Conservation (phyloP, 2,113 vertebrate species). For the Oncorhynchus kisutch region DNA sequence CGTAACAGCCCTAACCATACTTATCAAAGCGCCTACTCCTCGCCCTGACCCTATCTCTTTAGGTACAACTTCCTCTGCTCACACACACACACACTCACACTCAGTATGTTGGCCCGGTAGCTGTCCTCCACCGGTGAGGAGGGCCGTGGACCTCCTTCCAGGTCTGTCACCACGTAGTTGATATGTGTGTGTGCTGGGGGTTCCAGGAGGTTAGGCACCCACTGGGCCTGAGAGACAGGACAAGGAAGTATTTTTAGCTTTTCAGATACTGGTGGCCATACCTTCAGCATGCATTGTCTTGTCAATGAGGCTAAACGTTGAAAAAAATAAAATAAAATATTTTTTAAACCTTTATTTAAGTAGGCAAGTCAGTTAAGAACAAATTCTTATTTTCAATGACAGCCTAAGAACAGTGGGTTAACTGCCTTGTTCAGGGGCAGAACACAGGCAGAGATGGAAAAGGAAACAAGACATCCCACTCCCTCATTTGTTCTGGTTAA, state of each 20-base stretch:
- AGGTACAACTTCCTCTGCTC: not conserved
- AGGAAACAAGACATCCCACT: too few species aligned
- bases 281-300: not conserved
- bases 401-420: too few species aligned
- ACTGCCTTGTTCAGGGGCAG: too few species aligned
- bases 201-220: constrained; percentile 79
- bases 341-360: too few species aligned
- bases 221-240: constrained; percentile 78
- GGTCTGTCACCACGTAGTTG: constrained; percentile 81
- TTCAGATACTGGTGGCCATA: constrained; percentile 1
- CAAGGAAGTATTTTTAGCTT: not conserved
- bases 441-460: too few species aligned
- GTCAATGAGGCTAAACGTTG: constrained; percentile 8
- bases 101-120: constrained; percentile 68
- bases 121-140: constrained; percentile 75
- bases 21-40: not conserved
- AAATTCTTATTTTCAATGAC: too few species aligned
- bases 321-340: too few species aligned
- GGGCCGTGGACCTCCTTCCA: constrained; percentile 83
- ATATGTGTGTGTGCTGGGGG: constrained; percentile 81
- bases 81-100: constrained; percentile 60
- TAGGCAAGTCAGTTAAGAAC: too few species aligned
- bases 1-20: not conserved
- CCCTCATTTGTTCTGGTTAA: too few species aligned
- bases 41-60: not conserved